Evolutionary conservation across 2,113 vertebrate species (phyloP), one percentile per base, ranked within the genome.

Genomic region (Triplophysa tibetana): DNA sequence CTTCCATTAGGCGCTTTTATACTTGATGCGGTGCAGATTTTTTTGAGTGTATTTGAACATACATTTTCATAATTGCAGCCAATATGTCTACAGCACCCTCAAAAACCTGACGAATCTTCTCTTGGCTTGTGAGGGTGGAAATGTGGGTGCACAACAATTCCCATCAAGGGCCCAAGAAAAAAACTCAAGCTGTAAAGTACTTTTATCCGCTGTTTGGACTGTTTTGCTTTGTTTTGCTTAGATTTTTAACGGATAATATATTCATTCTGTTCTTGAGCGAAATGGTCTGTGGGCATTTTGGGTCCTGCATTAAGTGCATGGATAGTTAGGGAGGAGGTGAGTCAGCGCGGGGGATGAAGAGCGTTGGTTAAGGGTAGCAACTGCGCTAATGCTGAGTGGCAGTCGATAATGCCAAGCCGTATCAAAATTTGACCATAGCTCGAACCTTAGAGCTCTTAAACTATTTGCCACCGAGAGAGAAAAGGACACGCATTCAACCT

Each of bases 311-410:
- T 54, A 66, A 84, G 77, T 80, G 79, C 72, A 67, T 77, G 64
- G 80, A 64, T 77, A 81, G 80, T 61, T 75, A 69, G 45, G 76
- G 72, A 81, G 84, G 79, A 73, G 75, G 82, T 85, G 87, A 88
- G 85, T 88, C 85, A 88, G 80, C 74, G 85, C 79, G 78, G 74
- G 75, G 83, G 80, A 80, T 68, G 77, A 77, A 85, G 84, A 87
- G 88, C 88, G 87, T 87, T 73, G 85, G 85, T 89, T 84, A 89
- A 88, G 90, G 90, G 89, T 89, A 88, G 89, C 84, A 88, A 88
- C 89, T 86, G 88, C 87, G 78, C 88, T 92, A 91, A 94, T 93
- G 90, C 92, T 92, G 92, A 93, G 90, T 92, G 91, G 90, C 93
- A 93, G 91, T 90, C 91, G 87, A 92, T 92, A 93, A 93, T 92